A percentile compares a stretch with the other conserved stretches of the same genome.
These are phyloP conservation scores for Steatocranus sp. DNA, from an alignment of 2,797 vertebrate genomes.

Conservation along the genomic window DNA sequence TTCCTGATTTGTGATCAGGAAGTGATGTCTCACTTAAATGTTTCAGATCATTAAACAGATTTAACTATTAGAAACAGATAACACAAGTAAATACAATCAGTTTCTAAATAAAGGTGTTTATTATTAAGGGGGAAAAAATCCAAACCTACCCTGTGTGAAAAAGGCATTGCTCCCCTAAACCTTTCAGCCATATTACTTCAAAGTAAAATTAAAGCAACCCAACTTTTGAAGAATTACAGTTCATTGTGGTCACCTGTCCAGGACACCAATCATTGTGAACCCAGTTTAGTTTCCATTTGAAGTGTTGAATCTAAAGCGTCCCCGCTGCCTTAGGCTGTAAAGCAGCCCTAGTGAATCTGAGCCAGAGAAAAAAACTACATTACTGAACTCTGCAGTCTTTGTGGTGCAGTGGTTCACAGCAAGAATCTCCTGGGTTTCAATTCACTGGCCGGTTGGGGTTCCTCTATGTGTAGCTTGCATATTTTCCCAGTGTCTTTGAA, in stretches of 20 bases:
- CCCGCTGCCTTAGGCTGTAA: not conserved
- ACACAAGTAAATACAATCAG: not conserved
- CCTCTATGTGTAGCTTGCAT: not conserved
- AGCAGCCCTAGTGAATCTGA: not conserved
- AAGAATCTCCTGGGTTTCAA: not conserved
- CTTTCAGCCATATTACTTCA: not conserved
- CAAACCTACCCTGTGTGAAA: not conserved
- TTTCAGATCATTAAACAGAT: not conserved
- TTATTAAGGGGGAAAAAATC: not conserved
- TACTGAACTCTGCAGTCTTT: not conserved
- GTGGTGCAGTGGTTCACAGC: not conserved
- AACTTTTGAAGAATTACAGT: not conserved
- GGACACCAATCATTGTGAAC: not conserved
- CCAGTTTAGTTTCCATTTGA: not conserved
- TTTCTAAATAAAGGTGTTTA: not conserved
- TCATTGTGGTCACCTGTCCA: not conserved
- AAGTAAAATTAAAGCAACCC: not conserved
- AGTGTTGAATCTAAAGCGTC: not conserved
- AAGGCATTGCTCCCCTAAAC: not conserved
- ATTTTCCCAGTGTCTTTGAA: not conserved
- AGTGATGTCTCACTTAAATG: not conserved
- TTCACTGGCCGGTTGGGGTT: rapidly evolving
- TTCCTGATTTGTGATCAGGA: not conserved
- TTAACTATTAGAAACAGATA: not conserved
- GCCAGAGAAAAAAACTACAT: rapidly evolving